These are phyloP conservation scores for Microchirus variegatus DNA, from an alignment of 2,797 vertebrate genomes.

Conservation along the genomic window DNA sequence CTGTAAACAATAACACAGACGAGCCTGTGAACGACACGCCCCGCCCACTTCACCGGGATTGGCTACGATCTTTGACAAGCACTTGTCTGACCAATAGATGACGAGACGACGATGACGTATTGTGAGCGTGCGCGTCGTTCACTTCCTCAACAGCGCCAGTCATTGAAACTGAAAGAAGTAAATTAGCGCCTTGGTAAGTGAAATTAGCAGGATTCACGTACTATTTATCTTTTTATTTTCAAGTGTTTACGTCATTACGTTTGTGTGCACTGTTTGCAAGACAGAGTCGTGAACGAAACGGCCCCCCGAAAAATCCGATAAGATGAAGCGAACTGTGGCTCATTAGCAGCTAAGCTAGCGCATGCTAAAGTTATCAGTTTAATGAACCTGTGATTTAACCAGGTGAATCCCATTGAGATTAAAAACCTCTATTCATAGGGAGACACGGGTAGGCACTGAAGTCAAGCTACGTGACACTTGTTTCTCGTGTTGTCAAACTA, in stretches of 20 bases:
- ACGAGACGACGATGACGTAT: fast-evolving
- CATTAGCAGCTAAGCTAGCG: slow-evolving; percentile 46
- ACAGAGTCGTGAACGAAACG: neutral
- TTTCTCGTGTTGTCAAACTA: too few species aligned
- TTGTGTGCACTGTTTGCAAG: neutral
- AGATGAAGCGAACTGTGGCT: slow-evolving; percentile 3
- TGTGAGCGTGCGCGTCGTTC: slow-evolving; percentile 30
- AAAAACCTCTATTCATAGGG: too few species aligned
- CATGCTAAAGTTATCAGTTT: neutral
- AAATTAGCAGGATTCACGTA: too few species aligned
- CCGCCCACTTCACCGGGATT: slow-evolving; percentile 39
- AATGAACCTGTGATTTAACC: too few species aligned
- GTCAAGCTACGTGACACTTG: too few species aligned
- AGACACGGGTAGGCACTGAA: too few species aligned
- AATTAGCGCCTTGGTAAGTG: too few species aligned
- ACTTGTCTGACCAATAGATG: slow-evolving; percentile 25
- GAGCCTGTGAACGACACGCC: neutral
- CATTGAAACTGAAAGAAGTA: slow-evolving; percentile 29
- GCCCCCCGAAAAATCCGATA: neutral
- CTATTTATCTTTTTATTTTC: too few species aligned
- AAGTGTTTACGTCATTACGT: neutral
- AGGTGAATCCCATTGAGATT: too few species aligned
- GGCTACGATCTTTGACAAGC: slow-evolving; percentile 8
- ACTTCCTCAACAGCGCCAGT: slow-evolving; percentile 21
- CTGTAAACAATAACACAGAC: too few species aligned